phyloP scores from a whole-genome alignment of 1,140 invertebrate species.

The Tetragonula clypearis region DNA sequence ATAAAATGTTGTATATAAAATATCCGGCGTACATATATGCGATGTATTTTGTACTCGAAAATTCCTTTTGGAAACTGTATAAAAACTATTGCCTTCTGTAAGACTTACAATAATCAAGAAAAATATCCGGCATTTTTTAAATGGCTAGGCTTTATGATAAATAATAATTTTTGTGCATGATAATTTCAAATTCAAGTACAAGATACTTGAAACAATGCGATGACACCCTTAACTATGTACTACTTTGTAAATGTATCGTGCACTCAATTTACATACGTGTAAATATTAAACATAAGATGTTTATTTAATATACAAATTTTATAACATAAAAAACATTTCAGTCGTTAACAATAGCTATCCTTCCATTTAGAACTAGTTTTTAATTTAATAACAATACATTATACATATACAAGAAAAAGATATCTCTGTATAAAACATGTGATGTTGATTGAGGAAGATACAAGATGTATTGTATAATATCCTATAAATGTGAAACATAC shows the following conservation, averaged over 20 bases:
- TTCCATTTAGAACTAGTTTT: slow-evolving; percentile 51
- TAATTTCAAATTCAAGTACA: slow-evolving; percentile 33
- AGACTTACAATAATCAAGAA: slow-evolving; percentile 34
- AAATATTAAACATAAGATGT: slow-evolving; percentile 71
- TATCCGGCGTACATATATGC: slow-evolving; percentile 29
- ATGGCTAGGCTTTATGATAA: slow-evolving; percentile 32
- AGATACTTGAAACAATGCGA: slow-evolving; percentile 27
- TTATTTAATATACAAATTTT: slow-evolving; percentile 78
- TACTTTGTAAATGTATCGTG: slow-evolving; percentile 59
- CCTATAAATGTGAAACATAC: slow-evolving; percentile 5
- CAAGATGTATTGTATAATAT: not conserved
- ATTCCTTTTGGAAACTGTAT: slow-evolving; percentile 40
- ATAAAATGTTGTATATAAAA: slow-evolving; percentile 56
- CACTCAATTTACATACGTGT: slow-evolving; percentile 55
- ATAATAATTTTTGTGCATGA: slow-evolving; percentile 46
- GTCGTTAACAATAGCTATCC: slow-evolving; percentile 54
- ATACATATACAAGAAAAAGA: slow-evolving; percentile 29
- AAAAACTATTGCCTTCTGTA: slow-evolving; percentile 53
- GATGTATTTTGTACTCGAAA: slow-evolving; percentile 60
- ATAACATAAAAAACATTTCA: slow-evolving; percentile 58
- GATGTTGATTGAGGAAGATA: not conserved
- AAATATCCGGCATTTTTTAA: slow-evolving; percentile 22
- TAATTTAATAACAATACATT: slow-evolving; percentile 18
- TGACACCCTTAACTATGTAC: slow-evolving; percentile 48
- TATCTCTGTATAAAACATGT: slow-evolving; percentile 43